phyloP scores from a whole-genome alignment of 2,888 invertebrate genomes.

The Drosophila phalerata region DNA sequence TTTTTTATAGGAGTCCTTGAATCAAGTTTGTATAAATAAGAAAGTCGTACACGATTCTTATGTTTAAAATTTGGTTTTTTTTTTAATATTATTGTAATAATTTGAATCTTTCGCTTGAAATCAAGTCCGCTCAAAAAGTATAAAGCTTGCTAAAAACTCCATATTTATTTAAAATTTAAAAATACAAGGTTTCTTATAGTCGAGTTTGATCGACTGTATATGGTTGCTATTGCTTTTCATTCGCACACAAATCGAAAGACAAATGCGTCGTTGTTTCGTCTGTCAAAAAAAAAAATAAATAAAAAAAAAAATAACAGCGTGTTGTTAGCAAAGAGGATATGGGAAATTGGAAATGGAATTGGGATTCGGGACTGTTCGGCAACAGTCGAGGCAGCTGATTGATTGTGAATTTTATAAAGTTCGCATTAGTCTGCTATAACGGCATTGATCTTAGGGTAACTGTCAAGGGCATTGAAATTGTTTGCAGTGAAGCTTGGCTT shows the following conservation, averaged over 20 bases:
- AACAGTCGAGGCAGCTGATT: slow-evolving; percentile 30
- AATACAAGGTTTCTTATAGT: not conserved
- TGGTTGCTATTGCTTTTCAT: slow-evolving; percentile 24
- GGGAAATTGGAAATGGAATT: slow-evolving; percentile 26
- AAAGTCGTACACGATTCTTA: no score
- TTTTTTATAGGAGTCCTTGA: no score
- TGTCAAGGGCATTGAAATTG: not conserved
- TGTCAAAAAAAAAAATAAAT: slow-evolving; percentile 5
- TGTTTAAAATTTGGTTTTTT: no score
- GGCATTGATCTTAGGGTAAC: slow-evolving; percentile 2
- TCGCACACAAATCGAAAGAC: slow-evolving; percentile 52
- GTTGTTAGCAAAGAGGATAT: slow-evolving; percentile 2
- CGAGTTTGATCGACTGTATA: not conserved
- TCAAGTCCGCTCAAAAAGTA: no score
- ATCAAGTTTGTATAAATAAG: no score
- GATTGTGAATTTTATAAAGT: slow-evolving; percentile 41
- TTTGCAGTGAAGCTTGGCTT: not conserved
- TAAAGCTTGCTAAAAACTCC: no score
- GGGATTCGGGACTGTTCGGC: slow-evolving; percentile 17
- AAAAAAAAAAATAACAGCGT: not conserved
- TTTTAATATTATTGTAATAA: no score
- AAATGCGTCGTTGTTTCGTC: slow-evolving; percentile 41
- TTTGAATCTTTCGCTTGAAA: no score
- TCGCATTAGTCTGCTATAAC: not conserved
- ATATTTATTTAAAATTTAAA: no score